Conservation (phyloP, 1,140 invertebrate genomes). For the Ceratosolen solmsi region DNA sequence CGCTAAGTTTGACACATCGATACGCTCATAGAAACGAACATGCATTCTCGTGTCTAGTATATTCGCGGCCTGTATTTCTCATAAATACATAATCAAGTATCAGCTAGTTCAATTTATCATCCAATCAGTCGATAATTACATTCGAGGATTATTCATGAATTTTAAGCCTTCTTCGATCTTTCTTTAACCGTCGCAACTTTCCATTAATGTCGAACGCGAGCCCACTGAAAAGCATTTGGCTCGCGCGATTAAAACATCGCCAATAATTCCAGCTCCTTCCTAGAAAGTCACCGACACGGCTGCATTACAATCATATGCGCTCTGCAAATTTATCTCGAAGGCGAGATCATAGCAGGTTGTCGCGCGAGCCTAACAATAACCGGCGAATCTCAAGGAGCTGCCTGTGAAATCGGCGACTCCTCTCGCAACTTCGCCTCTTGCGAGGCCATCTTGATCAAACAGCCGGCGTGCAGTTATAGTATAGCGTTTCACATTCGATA, state of each 20-base stretch:
- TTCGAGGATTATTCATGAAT: neutral
- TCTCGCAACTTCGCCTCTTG: no score
- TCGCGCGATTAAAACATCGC: neutral
- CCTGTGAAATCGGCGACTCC: neutral
- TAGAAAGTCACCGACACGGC: neutral
- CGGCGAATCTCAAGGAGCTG: neutral
- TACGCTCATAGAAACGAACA: neutral
- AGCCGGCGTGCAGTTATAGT: no score
- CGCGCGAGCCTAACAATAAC: neutral
- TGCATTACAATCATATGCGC: neutral
- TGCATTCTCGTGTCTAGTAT: no score
- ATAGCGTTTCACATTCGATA: neutral
- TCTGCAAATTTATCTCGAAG: neutral
- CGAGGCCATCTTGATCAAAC: neutral
- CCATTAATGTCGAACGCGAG: neutral
- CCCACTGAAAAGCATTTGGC: neutral
- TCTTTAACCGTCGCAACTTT: neutral
- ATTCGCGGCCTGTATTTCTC: no score
- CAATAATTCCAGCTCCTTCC: neutral
- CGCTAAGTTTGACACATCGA: neutral
- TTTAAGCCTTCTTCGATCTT: neutral
- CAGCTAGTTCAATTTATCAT: no score
- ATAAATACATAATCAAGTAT: no score
- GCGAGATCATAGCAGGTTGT: neutral
- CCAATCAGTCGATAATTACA: neutral